Evolutionary conservation across 2,888 invertebrate genomes (phyloP).

Genomic region (Argyra leucocephala): DNA sequence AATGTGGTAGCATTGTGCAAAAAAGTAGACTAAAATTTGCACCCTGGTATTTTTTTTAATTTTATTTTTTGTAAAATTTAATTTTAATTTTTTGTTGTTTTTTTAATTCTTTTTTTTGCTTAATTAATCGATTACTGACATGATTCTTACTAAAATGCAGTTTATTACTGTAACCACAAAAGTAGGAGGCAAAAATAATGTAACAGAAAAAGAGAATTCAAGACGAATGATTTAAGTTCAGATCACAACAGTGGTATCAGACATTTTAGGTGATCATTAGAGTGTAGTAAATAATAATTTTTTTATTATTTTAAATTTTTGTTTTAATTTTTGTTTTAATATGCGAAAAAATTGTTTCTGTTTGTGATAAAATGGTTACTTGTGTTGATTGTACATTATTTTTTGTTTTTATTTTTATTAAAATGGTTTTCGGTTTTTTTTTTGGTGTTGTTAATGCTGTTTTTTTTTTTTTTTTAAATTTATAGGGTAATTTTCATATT

Average conservation of each 20-base stretch:
- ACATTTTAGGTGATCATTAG: slow-evolving; percentile 1
- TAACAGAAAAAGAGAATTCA: not conserved
- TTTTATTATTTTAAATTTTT: not conserved
- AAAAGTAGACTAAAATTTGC: not conserved
- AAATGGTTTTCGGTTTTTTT: too few species aligned
- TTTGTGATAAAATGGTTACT: not conserved
- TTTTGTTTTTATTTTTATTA: not conserved
- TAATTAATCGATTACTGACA: slow-evolving; percentile 4
- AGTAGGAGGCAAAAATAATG: not conserved
- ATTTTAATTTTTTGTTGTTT: not conserved
- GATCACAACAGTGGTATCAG: slow-evolving; percentile 1
- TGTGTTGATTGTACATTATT: not conserved
- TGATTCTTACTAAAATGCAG: not conserved
- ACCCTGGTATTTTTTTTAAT: not conserved
- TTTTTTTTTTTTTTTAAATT: not conserved
- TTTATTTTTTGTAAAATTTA: not conserved
- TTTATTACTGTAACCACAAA: not conserved
- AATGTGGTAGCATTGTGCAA: not conserved
- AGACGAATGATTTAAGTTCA: not conserved
- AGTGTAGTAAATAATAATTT: not conserved
- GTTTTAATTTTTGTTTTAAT: not conserved
- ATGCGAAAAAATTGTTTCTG: not conserved
- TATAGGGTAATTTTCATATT: not conserved
- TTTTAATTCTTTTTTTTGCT: not conserved
- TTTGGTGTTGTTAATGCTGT: too few species aligned